A percentile compares a stretch with the other conserved stretches of the same genome.
phyloP scores from a whole-genome alignment of 2,113 vertebrate genomes.

The Ptyas mucosa region DNA sequence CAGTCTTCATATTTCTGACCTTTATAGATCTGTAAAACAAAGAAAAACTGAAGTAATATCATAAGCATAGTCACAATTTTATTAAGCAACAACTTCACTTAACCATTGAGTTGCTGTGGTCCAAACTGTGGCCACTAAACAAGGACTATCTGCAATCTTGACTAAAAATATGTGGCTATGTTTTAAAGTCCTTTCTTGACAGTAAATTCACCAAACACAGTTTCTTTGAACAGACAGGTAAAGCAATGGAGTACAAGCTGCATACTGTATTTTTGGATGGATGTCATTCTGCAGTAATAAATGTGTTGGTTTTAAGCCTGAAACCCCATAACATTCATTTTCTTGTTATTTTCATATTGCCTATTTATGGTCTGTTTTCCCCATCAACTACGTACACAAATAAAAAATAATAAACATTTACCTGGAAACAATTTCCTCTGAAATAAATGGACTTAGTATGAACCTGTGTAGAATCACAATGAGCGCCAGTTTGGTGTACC shows the following conservation, averaged over 20 bases:
- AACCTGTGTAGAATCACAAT: background rate
- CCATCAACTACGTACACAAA: background rate
- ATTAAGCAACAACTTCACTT: background rate
- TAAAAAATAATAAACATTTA: background rate
- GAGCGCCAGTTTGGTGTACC: background rate
- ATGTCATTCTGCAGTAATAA: background rate
- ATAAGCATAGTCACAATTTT: background rate
- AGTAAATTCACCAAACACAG: background rate
- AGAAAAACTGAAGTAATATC: background rate
- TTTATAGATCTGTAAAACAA: background rate
- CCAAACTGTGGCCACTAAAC: background rate
- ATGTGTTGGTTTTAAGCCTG: background rate
- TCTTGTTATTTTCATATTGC: background rate
- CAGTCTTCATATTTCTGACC: background rate
- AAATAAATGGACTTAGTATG: background rate
- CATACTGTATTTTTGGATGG: background rate
- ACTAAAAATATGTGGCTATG: background rate
- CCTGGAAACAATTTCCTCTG: background rate
- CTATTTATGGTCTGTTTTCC: background rate
- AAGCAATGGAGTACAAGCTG: background rate
- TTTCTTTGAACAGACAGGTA: background rate
- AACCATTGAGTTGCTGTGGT: background rate
- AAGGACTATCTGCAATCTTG: background rate
- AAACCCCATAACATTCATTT: background rate
- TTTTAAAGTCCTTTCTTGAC: background rate